Base-by-base conservation (phyloP, 2,797 vertebrate genomes). In the Macrochelys suwanniensis region DNA sequence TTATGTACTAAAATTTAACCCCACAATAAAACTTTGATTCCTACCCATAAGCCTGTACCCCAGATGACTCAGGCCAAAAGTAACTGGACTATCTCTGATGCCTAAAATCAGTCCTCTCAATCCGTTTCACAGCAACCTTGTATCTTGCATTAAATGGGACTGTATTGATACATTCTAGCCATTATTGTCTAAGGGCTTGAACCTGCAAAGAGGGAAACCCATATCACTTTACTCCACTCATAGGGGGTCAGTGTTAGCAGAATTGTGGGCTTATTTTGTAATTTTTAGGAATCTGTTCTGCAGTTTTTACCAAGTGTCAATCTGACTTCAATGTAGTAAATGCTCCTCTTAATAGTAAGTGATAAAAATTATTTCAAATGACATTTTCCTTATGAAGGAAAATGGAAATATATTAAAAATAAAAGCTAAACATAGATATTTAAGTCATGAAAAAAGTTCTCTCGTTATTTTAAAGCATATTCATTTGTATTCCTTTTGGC, bases 371-470 rank as follows among this genome's bases (percentile, higher is more conserved):
- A 78, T 37, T 79, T 84, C 90, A 47, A 42, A 45, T 80, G 88
- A 76, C 4, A n/a, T 80, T 96, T 96, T 95, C 76, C 85, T 91
- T 94, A 77, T 79, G 79, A 95, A 95, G 88, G 90, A 28, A 94
- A 94, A 80, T 56, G 15, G 82, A 77, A 93, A 88, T 13, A 37
- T 26, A 6, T 56, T 37, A 19, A 37, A 95, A 92, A 80, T 56
- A 4, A 92, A 92, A 51, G 37, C 6, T 82, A 84, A 93, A 96
- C 31, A 88, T 57, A 96, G 85, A 79, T 56, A 81, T 37, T 91
- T 95, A 89, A 79, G 76, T 71, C 1, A 95, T 59, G 59, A 85
- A 80, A 89, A 96, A 61, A 95, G 53, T 91, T 89, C 16, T 94
- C 93, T 89, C 89, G 33, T 85, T 90, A 65, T 96, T 96, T 90